phyloP scores from a whole-genome alignment of 2,888 invertebrate species.

The Prionchulus punctatus region DNA sequence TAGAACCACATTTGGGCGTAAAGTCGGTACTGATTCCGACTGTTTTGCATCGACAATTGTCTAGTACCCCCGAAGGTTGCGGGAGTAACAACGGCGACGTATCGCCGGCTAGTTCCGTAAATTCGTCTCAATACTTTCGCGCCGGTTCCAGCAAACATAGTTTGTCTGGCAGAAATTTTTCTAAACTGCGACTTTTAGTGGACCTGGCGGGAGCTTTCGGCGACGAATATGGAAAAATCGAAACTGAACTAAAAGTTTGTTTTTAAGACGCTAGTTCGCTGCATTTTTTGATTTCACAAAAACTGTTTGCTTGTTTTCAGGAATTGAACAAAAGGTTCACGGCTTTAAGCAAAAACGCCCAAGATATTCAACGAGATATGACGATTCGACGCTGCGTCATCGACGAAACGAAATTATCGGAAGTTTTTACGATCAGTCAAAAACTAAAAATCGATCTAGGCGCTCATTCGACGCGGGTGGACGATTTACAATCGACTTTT shows the following conservation, averaged over 20 bases:
- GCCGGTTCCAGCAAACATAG: neutral
- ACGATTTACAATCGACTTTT: constrained; percentile 20
- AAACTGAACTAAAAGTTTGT: neutral
- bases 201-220: constrained; percentile 26
- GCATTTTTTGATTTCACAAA: too few species aligned
- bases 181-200: constrained; percentile 20
- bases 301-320: neutral
- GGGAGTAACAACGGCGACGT: neutral
- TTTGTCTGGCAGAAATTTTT: neutral
- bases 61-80: neutral
- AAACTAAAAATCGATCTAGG: constrained; percentile 25
- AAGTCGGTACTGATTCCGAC: constrained; percentile 9
- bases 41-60: neutral
- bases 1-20: constrained; percentile 14
- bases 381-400: constrained; percentile 44
- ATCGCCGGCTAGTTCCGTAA: neutral
- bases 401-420: constrained; percentile 15
- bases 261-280: neutral
- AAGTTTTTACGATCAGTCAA: constrained; percentile 14
- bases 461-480: constrained; percentile 28
- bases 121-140: neutral
- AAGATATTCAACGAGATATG: constrained; percentile 53
- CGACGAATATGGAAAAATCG: constrained; percentile 18
- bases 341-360: constrained; percentile 40
- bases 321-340: constrained; percentile 9